Base-by-base conservation (phyloP, 2,888 invertebrate genomes). In the Andrena bucephala region DNA sequence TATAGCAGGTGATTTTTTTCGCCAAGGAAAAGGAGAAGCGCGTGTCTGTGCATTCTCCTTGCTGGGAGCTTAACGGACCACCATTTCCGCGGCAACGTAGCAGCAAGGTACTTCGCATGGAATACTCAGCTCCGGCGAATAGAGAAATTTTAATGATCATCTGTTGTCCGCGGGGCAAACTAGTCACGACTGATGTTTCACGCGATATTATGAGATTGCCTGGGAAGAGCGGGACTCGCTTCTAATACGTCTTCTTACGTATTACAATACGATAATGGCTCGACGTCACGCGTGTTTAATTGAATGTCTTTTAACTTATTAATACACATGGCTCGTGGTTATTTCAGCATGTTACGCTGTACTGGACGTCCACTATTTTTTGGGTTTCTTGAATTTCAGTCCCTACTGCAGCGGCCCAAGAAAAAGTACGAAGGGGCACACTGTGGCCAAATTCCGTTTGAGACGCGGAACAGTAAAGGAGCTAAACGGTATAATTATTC, bases 1-100 rank as follows among this genome's bases (percentile, higher is more conserved):
- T 16, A 63, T 27, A 62, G 62, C 31, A n/a, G 52, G 52, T 20
- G 50, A 67, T 67, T 70, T 70, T 70, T 70, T 70, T 70, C 59
- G 16, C 59, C 10, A n/a, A 54, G 13, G 20, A 48, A 70, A 42
- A 8, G 42, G n/a, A 29, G 8, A 59, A 42, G 20, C 69, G 42
- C 69, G 42, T 70, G 42, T 20, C 24, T 20, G 33, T 52, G 33
- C 42, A 31, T 71, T 31, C 29, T 31, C 29, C 70, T 70, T 60
- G 59, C 50, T 31, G n/a, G 48, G 24, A 13, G 29, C 33, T 68
- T 68, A 57, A 54, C 54, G 68, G 8, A 7, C 33, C 10, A 27
- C 29, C 42, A 57, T 59, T 29, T 42, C 59, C 42, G 29, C 10
- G 48, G 50, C n/a, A 50, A 60, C 27, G 31, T 8, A 48, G 20